These are phyloP conservation scores for Drosophila virilis DNA, from an alignment of 1,140 invertebrate genomes.

Conservation along the genomic window DNA sequence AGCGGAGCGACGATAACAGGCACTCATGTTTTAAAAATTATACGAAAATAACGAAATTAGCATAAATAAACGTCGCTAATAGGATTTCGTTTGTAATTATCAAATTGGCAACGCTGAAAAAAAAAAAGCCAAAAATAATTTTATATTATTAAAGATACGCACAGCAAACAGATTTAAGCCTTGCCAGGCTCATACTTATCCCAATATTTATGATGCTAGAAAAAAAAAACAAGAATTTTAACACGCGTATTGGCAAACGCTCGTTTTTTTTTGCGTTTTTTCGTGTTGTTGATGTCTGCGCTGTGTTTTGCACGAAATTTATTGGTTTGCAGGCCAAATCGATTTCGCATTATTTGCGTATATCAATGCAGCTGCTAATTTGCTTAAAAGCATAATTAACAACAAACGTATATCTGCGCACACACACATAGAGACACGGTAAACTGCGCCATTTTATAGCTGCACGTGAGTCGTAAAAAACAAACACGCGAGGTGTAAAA, in stretches of 20 bases:
- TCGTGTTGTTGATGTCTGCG: slow-evolving; percentile 49
- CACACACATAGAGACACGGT: not conserved
- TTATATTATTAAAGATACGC: slow-evolving; percentile 43
- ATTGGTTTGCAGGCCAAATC: slow-evolving; percentile 65
- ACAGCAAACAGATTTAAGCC: slow-evolving; percentile 8
- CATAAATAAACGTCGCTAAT: slow-evolving; percentile 76
- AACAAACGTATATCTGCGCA: slow-evolving; percentile 25
- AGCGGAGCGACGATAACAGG: slow-evolving; percentile 54
- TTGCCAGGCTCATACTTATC: slow-evolving; percentile 5
- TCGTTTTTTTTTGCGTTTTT: slow-evolving; percentile 11
- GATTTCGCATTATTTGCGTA: slow-evolving; percentile 72
- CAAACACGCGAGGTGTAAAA: slow-evolving; percentile 60
- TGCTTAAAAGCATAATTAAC: slow-evolving; percentile 82
- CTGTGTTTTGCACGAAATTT: slow-evolving; percentile 63
- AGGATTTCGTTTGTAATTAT: slow-evolving; percentile 80
- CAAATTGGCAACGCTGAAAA: slow-evolving; percentile 56
- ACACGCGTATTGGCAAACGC: slow-evolving; percentile 40
- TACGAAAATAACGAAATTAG: slow-evolving; percentile 74
- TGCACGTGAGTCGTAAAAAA: slow-evolving; percentile 73
- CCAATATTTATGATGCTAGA: slow-evolving; percentile 5
- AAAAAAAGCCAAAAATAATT: slow-evolving; percentile 38
- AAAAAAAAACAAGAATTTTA: slow-evolving; percentile 2
- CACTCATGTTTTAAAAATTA: slow-evolving; percentile 71
- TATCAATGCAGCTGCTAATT: slow-evolving; percentile 76
- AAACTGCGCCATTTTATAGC: slow-evolving; percentile 54